Percentiles rank a stretch among this genome's conserved stretches.
Conservation (phyloP, 2,888 invertebrate species). For the Eilema caniola region DNA sequence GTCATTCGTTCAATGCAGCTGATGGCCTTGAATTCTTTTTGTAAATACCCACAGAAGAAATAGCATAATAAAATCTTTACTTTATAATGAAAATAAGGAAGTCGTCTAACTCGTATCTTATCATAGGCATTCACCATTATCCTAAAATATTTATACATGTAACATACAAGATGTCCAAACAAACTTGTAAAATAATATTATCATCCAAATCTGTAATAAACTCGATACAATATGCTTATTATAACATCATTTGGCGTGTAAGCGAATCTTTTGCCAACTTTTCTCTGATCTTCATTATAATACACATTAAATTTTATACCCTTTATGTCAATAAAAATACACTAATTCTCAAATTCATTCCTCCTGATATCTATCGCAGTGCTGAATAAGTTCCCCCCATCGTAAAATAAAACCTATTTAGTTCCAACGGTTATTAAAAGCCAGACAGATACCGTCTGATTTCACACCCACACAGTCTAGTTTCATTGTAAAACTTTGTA, state of each 20-base stretch:
- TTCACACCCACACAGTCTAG: constrained; percentile 26
- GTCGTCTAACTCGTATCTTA: neutral
- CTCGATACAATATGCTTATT: constrained; percentile 14
- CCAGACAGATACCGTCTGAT: constrained; percentile 42
- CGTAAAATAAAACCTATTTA: constrained; percentile 44
- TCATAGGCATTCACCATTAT: neutral
- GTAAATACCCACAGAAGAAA: neutral
- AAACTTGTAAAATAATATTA: neutral
- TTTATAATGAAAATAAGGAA: constrained; percentile 2
- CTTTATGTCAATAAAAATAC: constrained; percentile 15
- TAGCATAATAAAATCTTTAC: neutral
- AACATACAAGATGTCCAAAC: neutral
- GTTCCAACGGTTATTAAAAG: constrained; percentile 41
- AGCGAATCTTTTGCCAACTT: constrained; percentile 8
- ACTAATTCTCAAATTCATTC: constrained; percentile 5
- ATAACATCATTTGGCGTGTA: constrained; percentile 11
- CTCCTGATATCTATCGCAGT: constrained; percentile 26
- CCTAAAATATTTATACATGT: neutral
- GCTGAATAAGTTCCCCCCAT: constrained; percentile 16
- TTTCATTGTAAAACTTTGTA: constrained; percentile 17
- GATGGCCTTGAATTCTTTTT: neutral
- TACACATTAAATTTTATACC: constrained; percentile 15
- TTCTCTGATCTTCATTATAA: constrained; percentile 8
- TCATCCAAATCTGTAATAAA: constrained; percentile 12
- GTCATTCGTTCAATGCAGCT: neutral